A percentile compares a stretch with the other conserved stretches of the same genome.
phyloP scores from a whole-genome alignment of 1,140 invertebrate species.

The Drosophila miranda region DNA sequence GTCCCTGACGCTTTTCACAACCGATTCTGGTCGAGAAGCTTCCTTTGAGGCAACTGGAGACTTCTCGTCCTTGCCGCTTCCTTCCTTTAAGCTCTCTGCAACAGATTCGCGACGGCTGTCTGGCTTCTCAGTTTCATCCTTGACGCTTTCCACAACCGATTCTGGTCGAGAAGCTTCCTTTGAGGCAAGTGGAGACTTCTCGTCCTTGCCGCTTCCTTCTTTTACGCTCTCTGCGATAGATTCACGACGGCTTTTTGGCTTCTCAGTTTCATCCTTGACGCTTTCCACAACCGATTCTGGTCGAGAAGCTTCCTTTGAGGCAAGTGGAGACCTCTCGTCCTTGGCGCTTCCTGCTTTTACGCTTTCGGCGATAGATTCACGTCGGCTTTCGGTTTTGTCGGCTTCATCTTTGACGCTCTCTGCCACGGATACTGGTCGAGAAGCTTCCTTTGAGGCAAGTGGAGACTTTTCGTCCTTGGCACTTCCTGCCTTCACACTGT shows the following conservation, averaged over 20 bases:
- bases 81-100: neutral
- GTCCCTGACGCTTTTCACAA: constrained; percentile 35
- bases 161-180: constrained; percentile 22
- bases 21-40: constrained; percentile 28
- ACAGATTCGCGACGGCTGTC: constrained; percentile 17
- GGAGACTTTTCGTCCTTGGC: too few species aligned
- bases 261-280: constrained; percentile 2
- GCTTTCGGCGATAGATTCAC: too few species aligned
- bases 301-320: constrained; percentile 21
- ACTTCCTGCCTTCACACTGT: too few species aligned
- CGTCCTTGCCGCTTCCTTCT: constrained; percentile 12
- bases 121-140: neutral
- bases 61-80: constrained; percentile 32
- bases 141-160: constrained; percentile 22
- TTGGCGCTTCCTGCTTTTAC: too few species aligned
- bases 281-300: constrained; percentile 24
- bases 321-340: neutral
- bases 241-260: constrained; percentile 2
- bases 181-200: constrained; percentile 1
- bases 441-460: too few species aligned
- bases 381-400: too few species aligned
- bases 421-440: too few species aligned
- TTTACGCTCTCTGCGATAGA: constrained; percentile 15
- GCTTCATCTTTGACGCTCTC: too few species aligned
- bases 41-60: constrained; percentile 38